Evolutionary conservation across 2,113 vertebrate genomes (phyloP).

Genomic region (Seriola dumerili): DNA sequence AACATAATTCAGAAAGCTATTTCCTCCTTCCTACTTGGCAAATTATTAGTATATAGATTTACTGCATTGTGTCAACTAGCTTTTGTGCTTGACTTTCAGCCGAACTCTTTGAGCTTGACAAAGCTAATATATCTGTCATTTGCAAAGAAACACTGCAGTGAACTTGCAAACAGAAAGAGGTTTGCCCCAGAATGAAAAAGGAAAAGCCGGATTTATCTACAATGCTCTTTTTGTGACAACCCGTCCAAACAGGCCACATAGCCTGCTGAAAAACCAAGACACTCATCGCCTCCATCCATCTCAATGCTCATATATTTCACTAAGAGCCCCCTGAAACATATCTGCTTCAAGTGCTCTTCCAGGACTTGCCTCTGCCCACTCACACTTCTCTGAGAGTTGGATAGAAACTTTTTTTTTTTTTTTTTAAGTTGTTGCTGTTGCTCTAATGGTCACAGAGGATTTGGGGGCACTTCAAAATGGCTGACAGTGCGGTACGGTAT

Average conservation of each 20-base stretch:
- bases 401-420: constrained; percentile 26
- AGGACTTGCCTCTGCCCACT: constrained; percentile 39
- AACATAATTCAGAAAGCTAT: not conserved
- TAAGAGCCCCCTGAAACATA: constrained; percentile 54
- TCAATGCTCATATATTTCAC: constrained; percentile 47
- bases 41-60: too few relatives aligned
- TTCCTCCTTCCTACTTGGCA: not conserved
- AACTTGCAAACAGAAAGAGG: not conserved
- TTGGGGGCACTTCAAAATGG: constrained; percentile 47
- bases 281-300: constrained; percentile 33
- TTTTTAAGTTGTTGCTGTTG: constrained; percentile 2
- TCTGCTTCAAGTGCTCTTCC: constrained; percentile 53
- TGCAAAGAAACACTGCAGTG: constrained; percentile 9
- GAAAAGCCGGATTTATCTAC: constrained; percentile 38
- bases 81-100: not conserved
- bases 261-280: constrained; percentile 37
- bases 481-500: constrained; percentile 44
- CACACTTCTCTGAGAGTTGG: constrained; percentile 28
- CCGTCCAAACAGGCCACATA: constrained; percentile 41
- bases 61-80: not conserved
- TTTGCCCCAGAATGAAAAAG: constrained; percentile 24
- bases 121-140: constrained; percentile 15
- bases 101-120: not conserved
- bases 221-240: constrained; percentile 26
- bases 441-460: constrained; percentile 27